Evolutionary conservation across 2,888 invertebrate species (phyloP).

Genomic region (Ornithoptera alexandrae): DNA sequence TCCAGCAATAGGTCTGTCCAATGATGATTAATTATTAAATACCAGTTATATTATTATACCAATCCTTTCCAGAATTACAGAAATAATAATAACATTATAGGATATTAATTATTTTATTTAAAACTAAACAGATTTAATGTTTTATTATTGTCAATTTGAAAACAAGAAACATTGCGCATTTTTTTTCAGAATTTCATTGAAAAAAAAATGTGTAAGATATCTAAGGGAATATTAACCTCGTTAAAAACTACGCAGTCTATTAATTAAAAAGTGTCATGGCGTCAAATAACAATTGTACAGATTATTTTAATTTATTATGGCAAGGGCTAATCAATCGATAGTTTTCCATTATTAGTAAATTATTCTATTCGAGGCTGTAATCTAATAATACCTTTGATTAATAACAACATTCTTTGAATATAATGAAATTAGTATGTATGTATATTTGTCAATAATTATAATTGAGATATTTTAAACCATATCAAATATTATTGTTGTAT

Average conservation of each 20-base stretch:
- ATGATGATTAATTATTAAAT: too few relatives aligned
- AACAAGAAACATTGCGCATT: too few relatives aligned
- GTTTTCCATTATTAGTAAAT: neutral
- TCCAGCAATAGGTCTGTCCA: too few relatives aligned
- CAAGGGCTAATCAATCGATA: conserved; percentile 19
- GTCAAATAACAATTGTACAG: conserved; percentile 7
- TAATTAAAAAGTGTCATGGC: conserved; percentile 25
- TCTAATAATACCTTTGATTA: conserved; percentile 18
- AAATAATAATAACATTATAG: too few relatives aligned
- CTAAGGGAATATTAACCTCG: neutral
- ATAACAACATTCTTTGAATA: conserved; percentile 1
- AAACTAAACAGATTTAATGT: too few relatives aligned
- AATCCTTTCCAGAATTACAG: too few relatives aligned
- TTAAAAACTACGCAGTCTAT: conserved; percentile 6
- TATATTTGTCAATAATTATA: neutral
- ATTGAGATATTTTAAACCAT: conserved; percentile 7
- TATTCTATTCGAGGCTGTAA: conserved; percentile 16
- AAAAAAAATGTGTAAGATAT: neutral
- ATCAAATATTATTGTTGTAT: conserved; percentile 7
- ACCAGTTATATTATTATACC: too few relatives aligned
- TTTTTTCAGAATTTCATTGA: too few relatives aligned
- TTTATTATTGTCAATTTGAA: too few relatives aligned
- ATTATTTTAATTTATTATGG: conserved; percentile 25
- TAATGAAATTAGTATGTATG: too few relatives aligned
- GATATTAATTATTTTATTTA: too few relatives aligned